Conservation (phyloP, 2,797 vertebrate species). For the Trachops cirrhosus region DNA sequence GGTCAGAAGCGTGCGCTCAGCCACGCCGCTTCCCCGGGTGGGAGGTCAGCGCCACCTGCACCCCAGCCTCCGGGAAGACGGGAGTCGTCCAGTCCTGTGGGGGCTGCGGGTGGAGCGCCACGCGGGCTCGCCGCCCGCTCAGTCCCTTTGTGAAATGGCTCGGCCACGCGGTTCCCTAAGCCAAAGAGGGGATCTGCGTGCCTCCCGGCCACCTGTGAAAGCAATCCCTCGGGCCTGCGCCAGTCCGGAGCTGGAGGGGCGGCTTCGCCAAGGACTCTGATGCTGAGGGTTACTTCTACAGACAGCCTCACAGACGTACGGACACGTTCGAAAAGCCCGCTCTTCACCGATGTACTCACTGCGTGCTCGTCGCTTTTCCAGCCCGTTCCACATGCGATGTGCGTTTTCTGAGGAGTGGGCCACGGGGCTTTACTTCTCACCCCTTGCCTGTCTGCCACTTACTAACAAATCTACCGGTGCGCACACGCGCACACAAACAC, state of each 20-base stretch:
- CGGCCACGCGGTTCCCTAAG: conserved; percentile 37
- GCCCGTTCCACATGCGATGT: background rate
- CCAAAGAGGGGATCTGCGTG: conserved; percentile 34
- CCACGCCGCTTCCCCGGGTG: background rate
- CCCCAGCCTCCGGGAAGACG: background rate
- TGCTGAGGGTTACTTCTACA: conserved; percentile 12
- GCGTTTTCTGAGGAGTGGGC: background rate
- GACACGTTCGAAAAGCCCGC: background rate
- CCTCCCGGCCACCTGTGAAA: conserved; percentile 15
- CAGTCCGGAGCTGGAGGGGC: conserved; percentile 35
- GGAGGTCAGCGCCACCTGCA: background rate
- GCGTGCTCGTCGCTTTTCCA: background rate
- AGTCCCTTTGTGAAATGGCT: conserved; percentile 27
- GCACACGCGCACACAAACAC: too few species aligned
- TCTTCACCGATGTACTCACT: background rate
- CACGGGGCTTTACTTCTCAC: background rate
- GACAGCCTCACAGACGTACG: background rate
- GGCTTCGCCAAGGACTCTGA: conserved; percentile 39
- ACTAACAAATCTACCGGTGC: background rate
- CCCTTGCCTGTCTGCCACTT: background rate
- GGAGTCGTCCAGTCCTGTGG: background rate
- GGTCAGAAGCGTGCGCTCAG: conserved; percentile 50
- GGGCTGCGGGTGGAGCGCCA: background rate
- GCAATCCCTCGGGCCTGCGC: conserved; percentile 16
- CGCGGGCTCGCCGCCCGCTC: background rate